Conservation (phyloP, 2,888 invertebrate species). For the Imbricaverruca yamaguchii region DNA sequence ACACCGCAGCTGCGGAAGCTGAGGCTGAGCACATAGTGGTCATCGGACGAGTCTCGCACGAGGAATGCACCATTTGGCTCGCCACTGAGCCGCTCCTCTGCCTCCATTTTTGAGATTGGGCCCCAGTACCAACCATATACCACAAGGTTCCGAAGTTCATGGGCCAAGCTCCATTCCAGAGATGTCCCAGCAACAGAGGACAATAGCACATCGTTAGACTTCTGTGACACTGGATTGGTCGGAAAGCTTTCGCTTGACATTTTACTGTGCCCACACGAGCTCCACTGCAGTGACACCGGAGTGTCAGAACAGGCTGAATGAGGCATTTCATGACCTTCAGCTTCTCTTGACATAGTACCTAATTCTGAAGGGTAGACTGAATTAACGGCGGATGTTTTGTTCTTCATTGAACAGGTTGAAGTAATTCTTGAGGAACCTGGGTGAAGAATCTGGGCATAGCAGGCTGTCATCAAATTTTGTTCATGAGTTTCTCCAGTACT, state of each 20-base stretch:
- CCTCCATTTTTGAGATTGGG: constrained; percentile 59
- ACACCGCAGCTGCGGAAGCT: constrained; percentile 60
- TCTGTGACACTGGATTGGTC: background rate
- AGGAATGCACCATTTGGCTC: constrained; percentile 69
- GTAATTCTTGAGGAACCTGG: too few relatives aligned
- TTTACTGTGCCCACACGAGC: background rate
- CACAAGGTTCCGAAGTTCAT: constrained; percentile 44
- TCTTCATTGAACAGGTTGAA: too few relatives aligned
- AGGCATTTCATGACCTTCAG: background rate
- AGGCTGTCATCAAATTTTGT: too few relatives aligned
- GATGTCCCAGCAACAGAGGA: background rate
- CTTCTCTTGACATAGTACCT: background rate
- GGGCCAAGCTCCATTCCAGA: constrained; percentile 41
- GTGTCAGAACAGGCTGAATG: background rate
- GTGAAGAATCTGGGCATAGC: too few relatives aligned
- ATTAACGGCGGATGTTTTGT: background rate
- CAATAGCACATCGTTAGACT: background rate
- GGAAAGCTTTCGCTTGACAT: too few relatives aligned
- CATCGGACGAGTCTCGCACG: constrained; percentile 67
- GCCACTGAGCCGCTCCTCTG: constrained; percentile 58
- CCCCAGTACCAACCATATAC: constrained; percentile 72
- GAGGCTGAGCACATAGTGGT: constrained; percentile 59
- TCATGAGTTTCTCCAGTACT: too few relatives aligned
- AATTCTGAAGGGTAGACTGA: background rate
- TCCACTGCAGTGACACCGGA: background rate